A percentile compares a stretch with the other conserved stretches of the same genome.
Evolutionary conservation across 2,113 vertebrate genomes (phyloP).

Genomic region (Myrmophylax atrothorax): DNA sequence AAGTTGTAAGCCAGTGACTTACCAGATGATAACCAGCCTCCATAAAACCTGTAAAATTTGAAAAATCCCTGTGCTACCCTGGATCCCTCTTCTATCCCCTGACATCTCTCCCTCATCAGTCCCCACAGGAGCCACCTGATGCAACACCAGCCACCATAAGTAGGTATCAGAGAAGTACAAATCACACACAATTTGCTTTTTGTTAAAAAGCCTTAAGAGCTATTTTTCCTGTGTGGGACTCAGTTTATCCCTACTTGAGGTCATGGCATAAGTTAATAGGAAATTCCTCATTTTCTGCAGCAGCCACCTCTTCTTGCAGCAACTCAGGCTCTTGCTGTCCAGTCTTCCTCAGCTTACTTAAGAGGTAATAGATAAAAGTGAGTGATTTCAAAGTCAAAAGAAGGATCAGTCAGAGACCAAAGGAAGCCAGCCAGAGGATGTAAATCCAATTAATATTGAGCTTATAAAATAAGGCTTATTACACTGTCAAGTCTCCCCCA

Average conservation of each 20-base stretch:
- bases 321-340: not conserved
- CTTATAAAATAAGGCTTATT: constrained; percentile 31
- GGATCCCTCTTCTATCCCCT: not conserved
- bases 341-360: not conserved
- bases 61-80: not conserved
- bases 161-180: not conserved
- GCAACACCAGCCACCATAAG: not conserved
- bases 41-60: not conserved
- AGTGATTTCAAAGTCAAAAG: not conserved
- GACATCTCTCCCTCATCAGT: not conserved
- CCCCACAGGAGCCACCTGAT: not conserved
- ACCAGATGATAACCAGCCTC: not conserved
- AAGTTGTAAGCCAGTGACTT: not conserved
- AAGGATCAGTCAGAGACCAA: not conserved
- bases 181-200: not conserved
- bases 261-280: not conserved
- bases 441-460: constrained; percentile 40
- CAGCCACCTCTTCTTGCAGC: not conserved
- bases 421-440: constrained; percentile 8
- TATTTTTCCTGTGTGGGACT: not conserved
- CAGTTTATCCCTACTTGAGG: not conserved
- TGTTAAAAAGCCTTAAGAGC: not conserved
- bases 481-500: not conserved
- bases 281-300: not conserved
- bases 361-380: not conserved